These are phyloP conservation scores for Siphamia tubifer DNA, from an alignment of 2,113 vertebrate species.

Conservation along the genomic window DNA sequence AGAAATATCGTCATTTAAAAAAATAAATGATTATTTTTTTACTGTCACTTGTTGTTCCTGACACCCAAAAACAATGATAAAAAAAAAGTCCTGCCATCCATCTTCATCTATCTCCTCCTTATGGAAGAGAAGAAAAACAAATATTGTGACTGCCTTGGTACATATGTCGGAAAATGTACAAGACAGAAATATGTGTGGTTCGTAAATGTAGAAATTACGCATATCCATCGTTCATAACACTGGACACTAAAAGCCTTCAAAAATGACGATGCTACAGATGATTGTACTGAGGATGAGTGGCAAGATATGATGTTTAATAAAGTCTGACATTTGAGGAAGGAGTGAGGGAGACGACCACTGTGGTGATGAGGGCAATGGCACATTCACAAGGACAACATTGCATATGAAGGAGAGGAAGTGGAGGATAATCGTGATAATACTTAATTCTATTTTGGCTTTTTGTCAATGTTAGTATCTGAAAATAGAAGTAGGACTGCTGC, in stretches of 20 bases:
- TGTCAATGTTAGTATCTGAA: slow-evolving; percentile 31
- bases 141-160: no score
- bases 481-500: slow-evolving; percentile 43
- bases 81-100: no score
- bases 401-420: slow-evolving; percentile 16
- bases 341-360: background rate
- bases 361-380: background rate
- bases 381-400: slow-evolving; percentile 5
- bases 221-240: no score
- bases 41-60: no score
- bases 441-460: slow-evolving; percentile 37
- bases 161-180: no score
- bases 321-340: slow-evolving; percentile 15
- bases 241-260: background rate
- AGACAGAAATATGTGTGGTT: no score
- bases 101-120: no score
- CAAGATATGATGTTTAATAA: background rate
- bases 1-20: no score
- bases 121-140: no score
- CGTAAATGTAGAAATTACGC: no score
- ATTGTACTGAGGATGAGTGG: background rate
- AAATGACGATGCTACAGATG: background rate
- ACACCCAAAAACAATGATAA: no score
- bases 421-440: slow-evolving; percentile 15
- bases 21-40: no score